Percentiles rank a stretch among this genome's conserved stretches.
Conservation (phyloP, 2,113 vertebrate genomes). For the Ascaphus truei region DNA sequence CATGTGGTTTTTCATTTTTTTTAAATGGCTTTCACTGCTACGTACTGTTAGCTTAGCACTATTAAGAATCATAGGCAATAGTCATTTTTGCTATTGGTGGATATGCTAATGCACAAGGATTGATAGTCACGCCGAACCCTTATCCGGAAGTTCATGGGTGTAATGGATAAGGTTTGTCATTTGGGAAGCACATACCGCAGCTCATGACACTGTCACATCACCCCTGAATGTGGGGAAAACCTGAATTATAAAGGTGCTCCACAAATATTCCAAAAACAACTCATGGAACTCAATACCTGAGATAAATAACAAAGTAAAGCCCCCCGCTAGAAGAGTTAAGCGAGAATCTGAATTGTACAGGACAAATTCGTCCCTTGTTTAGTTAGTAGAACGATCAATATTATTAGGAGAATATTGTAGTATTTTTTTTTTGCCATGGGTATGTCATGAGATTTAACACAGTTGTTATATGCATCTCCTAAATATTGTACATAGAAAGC, state of each 20-base stretch:
- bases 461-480: neutral
- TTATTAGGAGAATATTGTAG: no score
- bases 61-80: neutral
- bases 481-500: neutral
- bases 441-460: no score
- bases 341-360: neutral
- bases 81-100: neutral
- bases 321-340: neutral
- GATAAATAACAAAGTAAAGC: conserved; percentile 13
- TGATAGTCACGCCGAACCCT: conserved; percentile 30
- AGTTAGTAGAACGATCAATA: neutral
- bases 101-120: neutral
- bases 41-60: neutral
- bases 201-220: neutral
- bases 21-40: conserved; percentile 18
- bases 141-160: conserved; percentile 1
- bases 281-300: conserved; percentile 35
- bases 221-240: neutral
- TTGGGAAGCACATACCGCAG: conserved; percentile 9
- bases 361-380: neutral
- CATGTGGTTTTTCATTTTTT: conserved; percentile 1
- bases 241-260: conserved; percentile 21
- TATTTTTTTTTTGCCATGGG: neutral
- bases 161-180: neutral
- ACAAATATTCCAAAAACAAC: conserved; percentile 22